Evolutionary conservation across 2,888 invertebrate genomes (phyloP), one percentile per base, ranked within the genome.

Genomic region (Dascillus cervinus): DNA sequence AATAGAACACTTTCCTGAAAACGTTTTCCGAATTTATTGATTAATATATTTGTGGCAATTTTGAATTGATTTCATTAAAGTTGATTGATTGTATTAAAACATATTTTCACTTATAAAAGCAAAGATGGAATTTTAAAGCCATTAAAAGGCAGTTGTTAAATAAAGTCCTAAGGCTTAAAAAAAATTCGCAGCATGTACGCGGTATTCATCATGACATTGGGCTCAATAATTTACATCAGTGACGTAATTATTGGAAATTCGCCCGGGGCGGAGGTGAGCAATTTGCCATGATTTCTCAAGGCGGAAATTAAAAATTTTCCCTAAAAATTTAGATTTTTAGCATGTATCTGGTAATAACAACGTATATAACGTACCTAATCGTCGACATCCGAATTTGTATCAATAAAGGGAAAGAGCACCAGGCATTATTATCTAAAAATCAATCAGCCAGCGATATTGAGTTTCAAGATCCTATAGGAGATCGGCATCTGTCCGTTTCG

Each of bases 151-250:
- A n/a, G n/a, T n/a, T n/a, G n/a, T n/a, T n/a, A n/a, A n/a, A n/a
- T n/a, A n/a, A n/a, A n/a, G n/a, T n/a, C n/a, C n/a, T n/a, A n/a
- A n/a, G n/a, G n/a, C n/a, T n/a, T n/a, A n/a, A n/a, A n/a, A n/a
- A n/a, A n/a, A 29, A 57, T 76, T 44, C 81, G 82, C 54, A 72
- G 75, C 38, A 73, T 79, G 49, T 83, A 83, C 50, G 79, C 79
- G 22, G 70, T 82, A 41, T 67, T 81, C 44, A 57, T 82, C 37
- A 71, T 82, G 3, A 77, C 80, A 12, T 58, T 80, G 13, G 82
- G 82, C 14, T 46, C 76, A 4, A 73, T 82, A 2, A 66, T 82
- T 15, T 78, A 79, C 48, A 55, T 79, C 14, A 70, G 72, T 26
- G 79, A 81, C 50, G 63, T 76, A 24, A 65, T 79, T 31, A 43